These are phyloP conservation scores for Diaprepes abbreviatus DNA, from an alignment of 2,888 invertebrate species.

Conservation along the genomic window DNA sequence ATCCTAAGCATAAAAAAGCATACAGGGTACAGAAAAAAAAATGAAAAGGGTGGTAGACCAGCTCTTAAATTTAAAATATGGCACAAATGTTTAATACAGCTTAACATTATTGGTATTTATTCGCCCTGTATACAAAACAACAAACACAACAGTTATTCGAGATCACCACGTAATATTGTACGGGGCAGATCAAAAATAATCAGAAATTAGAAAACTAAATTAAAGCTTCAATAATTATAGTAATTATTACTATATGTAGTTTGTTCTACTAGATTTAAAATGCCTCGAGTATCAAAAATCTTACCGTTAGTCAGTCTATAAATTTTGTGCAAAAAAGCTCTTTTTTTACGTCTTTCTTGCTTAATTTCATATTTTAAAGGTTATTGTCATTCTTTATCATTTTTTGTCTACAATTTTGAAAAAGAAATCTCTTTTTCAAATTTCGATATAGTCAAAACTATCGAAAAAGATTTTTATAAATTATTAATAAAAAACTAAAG, in stretches of 20 bases:
- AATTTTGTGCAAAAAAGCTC: conserved; percentile 31
- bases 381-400: not conserved
- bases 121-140: too few relatives aligned
- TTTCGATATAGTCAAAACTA: too few relatives aligned
- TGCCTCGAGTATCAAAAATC: conserved; percentile 21
- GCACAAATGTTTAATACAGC: too few relatives aligned
- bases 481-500: too few relatives aligned
- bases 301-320: conserved; percentile 36
- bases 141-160: too few relatives aligned
- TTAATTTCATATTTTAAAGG: too few relatives aligned
- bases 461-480: not conserved
- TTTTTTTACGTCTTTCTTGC: not conserved
- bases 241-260: too few relatives aligned
- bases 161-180: too few relatives aligned
- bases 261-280: not conserved
- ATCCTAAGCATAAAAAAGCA: not conserved
- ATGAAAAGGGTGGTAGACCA: too few relatives aligned
- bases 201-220: not conserved
- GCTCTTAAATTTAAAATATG: too few relatives aligned
- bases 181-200: not conserved
- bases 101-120: too few relatives aligned
- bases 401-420: not conserved
- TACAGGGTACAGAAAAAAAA: not conserved
- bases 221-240: conserved; percentile 5
- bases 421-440: not conserved